phyloP scores from a whole-genome alignment of 2,113 vertebrate genomes.

The Gadus macrocephalus region DNA sequence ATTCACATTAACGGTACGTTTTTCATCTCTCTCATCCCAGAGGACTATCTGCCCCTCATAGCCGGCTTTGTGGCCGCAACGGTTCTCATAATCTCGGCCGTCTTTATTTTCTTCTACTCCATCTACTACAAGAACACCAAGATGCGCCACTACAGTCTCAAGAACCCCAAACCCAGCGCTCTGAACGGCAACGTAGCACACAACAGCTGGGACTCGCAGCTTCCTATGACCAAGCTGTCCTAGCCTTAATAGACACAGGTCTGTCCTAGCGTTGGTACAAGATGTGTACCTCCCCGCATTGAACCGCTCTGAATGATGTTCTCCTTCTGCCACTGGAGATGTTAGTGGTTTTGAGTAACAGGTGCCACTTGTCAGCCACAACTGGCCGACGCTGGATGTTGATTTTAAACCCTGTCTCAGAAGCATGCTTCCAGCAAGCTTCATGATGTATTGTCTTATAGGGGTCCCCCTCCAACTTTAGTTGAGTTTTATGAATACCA shows the following conservation, averaged over 20 bases:
- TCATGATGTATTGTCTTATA: too few species aligned
- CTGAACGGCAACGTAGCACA: conserved; percentile 64
- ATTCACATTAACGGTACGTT: conserved; percentile 9
- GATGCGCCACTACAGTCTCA: conserved; percentile 68
- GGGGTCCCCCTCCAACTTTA: too few species aligned
- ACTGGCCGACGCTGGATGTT: too few species aligned
- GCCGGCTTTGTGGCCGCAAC: conserved; percentile 68
- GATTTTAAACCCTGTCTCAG: too few species aligned
- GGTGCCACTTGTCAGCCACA: too few species aligned
- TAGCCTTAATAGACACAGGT: conserved; percentile 17
- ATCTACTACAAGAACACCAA: conserved; percentile 78
- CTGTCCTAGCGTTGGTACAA: conserved; percentile 8
- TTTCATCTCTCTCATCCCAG: conserved; percentile 48
- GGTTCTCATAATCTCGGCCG: conserved; percentile 59
- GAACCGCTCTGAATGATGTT: too few species aligned
- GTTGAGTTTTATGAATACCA: too few species aligned
- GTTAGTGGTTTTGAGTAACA: background rate
- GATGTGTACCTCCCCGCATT: conserved; percentile 12
- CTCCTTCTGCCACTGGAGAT: conserved; percentile 10
- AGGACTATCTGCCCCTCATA: conserved; percentile 73
- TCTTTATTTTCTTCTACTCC: conserved; percentile 69
- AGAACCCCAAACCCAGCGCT: conserved; percentile 54
- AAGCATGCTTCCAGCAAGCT: too few species aligned
- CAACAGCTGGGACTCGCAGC: conserved; percentile 59
- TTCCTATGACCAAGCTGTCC: conserved; percentile 69